phyloP scores from a whole-genome alignment of 2,113 vertebrate species.

The Crotalus tigris region DNA sequence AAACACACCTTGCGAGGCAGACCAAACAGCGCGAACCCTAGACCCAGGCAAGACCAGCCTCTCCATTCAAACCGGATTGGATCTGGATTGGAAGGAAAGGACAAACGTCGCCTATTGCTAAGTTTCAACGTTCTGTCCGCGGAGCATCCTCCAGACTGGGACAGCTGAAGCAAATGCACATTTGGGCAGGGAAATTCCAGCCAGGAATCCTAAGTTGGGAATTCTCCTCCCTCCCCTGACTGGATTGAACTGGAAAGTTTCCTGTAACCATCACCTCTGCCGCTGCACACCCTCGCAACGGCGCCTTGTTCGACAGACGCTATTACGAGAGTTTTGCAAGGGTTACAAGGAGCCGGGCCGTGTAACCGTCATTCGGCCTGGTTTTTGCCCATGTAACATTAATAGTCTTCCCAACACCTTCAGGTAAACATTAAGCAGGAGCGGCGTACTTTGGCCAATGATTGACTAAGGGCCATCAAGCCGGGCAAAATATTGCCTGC shows the following conservation, averaged over 20 bases:
- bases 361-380: background rate
- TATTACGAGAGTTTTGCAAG: background rate
- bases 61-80: background rate
- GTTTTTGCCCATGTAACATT: background rate
- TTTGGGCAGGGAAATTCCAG: background rate
- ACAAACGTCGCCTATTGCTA: background rate
- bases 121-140: background rate
- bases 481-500: too few species aligned
- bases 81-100: background rate
- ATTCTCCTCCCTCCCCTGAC: too few species aligned
- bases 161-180: background rate
- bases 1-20: background rate
- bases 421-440: background rate
- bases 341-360: background rate
- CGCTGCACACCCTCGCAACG: background rate
- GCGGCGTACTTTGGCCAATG: background rate
- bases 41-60: background rate
- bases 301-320: background rate
- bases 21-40: too few species aligned
- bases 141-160: rapidly evolving
- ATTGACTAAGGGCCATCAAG: background rate
- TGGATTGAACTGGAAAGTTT: background rate
- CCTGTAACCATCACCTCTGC: background rate
- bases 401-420: background rate
- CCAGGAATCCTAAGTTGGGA: too few species aligned